phyloP scores from a whole-genome alignment of 2,113 vertebrate genomes.

The Tupaia chinensis region DNA sequence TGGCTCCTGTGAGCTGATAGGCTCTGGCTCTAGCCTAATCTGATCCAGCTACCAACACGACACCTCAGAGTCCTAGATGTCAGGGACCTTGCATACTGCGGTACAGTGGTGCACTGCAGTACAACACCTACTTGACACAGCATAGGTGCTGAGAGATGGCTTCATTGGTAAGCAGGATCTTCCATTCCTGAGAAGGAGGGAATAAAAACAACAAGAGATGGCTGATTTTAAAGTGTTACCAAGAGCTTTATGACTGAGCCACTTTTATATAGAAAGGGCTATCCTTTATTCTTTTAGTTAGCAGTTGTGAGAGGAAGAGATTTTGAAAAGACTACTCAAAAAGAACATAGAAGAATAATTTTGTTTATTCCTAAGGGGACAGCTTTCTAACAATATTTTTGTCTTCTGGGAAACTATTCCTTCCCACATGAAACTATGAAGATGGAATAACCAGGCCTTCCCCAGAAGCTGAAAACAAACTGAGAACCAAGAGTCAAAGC shows the following conservation, averaged over 20 bases:
- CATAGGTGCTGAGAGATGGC: no score
- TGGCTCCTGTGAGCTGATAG: not conserved
- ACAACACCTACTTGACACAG: not conserved
- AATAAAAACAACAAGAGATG: not conserved
- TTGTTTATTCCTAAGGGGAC: conserved; percentile 61
- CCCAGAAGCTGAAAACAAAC: conserved; percentile 6
- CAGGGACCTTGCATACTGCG: not conserved
- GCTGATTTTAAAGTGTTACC: not conserved
- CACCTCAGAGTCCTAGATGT: not conserved
- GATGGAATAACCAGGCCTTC: conserved; percentile 21
- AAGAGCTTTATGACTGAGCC: not conserved
- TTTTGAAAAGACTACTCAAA: not conserved
- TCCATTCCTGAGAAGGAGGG: not conserved
- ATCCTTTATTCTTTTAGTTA: not conserved
- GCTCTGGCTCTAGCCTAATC: not conserved
- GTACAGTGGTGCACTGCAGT: no score
- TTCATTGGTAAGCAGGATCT: no score
- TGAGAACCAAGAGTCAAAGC: not conserved
- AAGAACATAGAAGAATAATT: conserved; percentile 2
- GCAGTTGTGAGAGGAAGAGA: not conserved
- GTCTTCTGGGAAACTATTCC: conserved; percentile 55
- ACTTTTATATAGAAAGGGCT: not conserved
- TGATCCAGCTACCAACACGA: not conserved
- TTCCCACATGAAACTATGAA: conserved; percentile 53
- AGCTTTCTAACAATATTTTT: not conserved